Evolutionary conservation across 2,888 invertebrate genomes (phyloP).

Genomic region (Tryphoninae sp.): DNA sequence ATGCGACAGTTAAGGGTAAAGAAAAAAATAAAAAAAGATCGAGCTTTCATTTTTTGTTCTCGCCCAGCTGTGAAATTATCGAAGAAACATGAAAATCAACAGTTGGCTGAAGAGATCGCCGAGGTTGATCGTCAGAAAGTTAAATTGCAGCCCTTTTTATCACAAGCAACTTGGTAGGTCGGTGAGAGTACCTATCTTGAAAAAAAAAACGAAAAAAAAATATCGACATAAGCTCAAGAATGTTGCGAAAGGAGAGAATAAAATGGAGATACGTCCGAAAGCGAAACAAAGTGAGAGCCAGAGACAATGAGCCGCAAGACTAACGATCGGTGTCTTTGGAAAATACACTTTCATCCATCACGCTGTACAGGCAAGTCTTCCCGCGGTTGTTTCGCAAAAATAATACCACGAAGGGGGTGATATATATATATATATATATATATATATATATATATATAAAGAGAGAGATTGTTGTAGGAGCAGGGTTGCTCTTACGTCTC

Average conservation of each 20-base stretch:
- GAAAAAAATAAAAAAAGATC: neutral
- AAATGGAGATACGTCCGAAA: slow-evolving; percentile 15
- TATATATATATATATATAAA: neutral
- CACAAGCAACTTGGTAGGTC: neutral
- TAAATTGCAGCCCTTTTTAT: neutral
- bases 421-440: neutral
- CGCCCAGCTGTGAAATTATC: neutral
- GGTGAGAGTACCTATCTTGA: too few relatives aligned
- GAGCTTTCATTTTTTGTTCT: neutral
- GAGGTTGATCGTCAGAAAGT: neutral
- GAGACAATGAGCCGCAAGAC: slow-evolving; percentile 36
- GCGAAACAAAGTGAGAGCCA: neutral
- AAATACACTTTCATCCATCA: slow-evolving; percentile 60
- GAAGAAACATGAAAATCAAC: neutral
- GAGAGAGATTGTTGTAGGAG: too few relatives aligned
- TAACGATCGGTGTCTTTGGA: slow-evolving; percentile 59
- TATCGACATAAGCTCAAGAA: neutral
- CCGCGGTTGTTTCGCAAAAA: slow-evolving; percentile 44
- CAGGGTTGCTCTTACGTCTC: slow-evolving; percentile 5
- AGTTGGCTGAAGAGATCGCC: neutral
- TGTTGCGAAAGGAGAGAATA: neutral
- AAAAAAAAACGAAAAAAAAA: neutral
- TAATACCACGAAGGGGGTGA: slow-evolving; percentile 42
- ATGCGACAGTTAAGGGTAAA: neutral
- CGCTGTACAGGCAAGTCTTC: slow-evolving; percentile 8